Conservation (phyloP, 2,797 vertebrate species). For the Cheirogaleus major region DNA sequence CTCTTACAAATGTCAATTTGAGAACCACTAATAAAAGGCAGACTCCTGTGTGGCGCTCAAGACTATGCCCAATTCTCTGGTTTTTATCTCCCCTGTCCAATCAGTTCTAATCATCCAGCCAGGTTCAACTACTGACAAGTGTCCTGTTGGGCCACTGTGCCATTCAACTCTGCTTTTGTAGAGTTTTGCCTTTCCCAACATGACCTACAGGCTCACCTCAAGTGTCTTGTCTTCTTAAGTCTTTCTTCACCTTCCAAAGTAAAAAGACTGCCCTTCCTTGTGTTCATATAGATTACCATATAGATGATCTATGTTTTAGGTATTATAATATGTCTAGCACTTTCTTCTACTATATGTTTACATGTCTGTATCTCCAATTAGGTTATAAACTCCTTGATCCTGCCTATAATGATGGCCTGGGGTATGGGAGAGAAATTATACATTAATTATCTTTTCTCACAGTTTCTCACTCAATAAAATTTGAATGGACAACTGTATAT, state of each 20-base stretch:
- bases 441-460: not conserved
- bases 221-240: not conserved
- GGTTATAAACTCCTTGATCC: not conserved
- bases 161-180: not conserved
- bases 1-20: not conserved
- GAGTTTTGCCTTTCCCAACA: not conserved
- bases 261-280: not conserved
- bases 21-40: not conserved
- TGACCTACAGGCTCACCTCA: not conserved
- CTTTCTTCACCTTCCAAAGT: not conserved
- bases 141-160: not conserved
- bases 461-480: not conserved
- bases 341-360: not conserved
- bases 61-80: not conserved
- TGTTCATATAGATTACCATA: no score
- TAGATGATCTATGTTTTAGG: not conserved
- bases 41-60: not conserved
- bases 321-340: not conserved
- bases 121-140: not conserved
- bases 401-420: not conserved
- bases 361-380: not conserved
- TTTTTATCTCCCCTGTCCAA: not conserved
- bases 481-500: not conserved
- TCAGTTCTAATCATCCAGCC: not conserved
- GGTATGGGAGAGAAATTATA: not conserved